These are phyloP conservation scores for Periophthalmus magnuspinnatus DNA, from an alignment of 2,797 vertebrate genomes.

Conservation along the genomic window DNA sequence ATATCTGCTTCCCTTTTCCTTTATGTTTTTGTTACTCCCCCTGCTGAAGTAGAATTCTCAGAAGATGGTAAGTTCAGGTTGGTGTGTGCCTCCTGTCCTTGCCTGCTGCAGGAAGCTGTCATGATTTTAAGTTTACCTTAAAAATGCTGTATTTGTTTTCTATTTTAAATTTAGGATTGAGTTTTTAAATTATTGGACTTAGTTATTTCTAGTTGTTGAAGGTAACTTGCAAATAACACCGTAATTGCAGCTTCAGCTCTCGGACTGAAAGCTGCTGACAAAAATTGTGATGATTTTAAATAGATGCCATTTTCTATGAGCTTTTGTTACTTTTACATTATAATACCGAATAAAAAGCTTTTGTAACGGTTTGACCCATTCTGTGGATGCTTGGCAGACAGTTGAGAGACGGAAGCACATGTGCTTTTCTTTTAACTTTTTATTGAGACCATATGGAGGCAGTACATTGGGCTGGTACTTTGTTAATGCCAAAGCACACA, in stretches of 20 bases:
- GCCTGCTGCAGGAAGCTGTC: slow-evolving; percentile 72
- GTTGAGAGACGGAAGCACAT: slow-evolving; percentile 59
- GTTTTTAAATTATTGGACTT: background rate
- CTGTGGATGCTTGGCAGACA: slow-evolving; percentile 60
- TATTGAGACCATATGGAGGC: slow-evolving; percentile 67
- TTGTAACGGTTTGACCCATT: slow-evolving; percentile 23
- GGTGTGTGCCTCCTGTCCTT: slow-evolving; percentile 80
- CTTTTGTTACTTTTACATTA: background rate
- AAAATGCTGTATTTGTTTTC: slow-evolving; percentile 28
- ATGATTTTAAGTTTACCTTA: background rate
- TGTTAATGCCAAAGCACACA: slow-evolving; percentile 65
- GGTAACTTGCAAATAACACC: background rate
- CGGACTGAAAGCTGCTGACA: background rate
- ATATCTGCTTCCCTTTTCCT: slow-evolving; percentile 83
- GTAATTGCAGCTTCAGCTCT: background rate
- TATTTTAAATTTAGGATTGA: background rate
- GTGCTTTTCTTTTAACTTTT: slow-evolving; percentile 49
- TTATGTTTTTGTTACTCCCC: slow-evolving; percentile 80
- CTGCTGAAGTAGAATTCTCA: slow-evolving; percentile 96
- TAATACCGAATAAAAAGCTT: background rate
- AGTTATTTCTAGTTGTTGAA: background rate
- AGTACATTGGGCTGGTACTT: slow-evolving; percentile 55
- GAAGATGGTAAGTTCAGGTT: slow-evolving; percentile 97
- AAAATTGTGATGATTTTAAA: background rate
- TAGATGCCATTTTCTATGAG: background rate